These are phyloP conservation scores for Tyria jacobaeae DNA, from an alignment of 2,888 invertebrate species.

Conservation along the genomic window DNA sequence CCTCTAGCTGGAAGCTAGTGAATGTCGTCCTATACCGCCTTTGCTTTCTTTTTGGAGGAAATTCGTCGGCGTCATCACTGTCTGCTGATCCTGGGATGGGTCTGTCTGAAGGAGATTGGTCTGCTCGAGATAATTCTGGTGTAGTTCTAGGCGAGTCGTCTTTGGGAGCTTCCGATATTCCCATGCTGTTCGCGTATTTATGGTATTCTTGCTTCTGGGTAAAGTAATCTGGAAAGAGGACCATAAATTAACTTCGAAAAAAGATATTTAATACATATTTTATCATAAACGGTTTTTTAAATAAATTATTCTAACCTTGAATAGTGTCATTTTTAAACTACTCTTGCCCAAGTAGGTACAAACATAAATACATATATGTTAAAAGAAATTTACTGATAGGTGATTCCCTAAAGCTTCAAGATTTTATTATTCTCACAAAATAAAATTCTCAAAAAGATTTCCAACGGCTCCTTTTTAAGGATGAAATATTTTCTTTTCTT, in stretches of 20 bases:
- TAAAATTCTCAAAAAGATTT: no score
- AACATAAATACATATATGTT: no score
- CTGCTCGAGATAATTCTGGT: slow-evolving; percentile 74
- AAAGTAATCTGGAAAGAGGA: slow-evolving; percentile 75
- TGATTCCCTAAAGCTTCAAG: no score
- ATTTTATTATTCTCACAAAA: no score
- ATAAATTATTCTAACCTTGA: no score
- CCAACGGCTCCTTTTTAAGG: no score
- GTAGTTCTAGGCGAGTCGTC: slow-evolving; percentile 81
- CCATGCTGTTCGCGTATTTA: slow-evolving; percentile 73
- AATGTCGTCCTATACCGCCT: slow-evolving; percentile 97
- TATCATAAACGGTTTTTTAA: no score
- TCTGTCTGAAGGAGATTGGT: slow-evolving; percentile 81
- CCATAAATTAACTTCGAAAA: background rate
- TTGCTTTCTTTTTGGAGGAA: slow-evolving; percentile 95
- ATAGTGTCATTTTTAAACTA: no score
- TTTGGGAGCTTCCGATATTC: slow-evolving; percentile 72
- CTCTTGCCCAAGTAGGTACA: no score
- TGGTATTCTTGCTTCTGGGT: slow-evolving; percentile 71
- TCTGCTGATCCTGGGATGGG: slow-evolving; percentile 86
- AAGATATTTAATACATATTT: background rate
- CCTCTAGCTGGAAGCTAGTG: slow-evolving; percentile 97
- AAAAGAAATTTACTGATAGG: no score
- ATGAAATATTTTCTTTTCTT: no score
- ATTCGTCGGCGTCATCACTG: slow-evolving; percentile 91